Evolutionary conservation across 2,888 invertebrate species (phyloP), one percentile per base, ranked within the genome.

Genomic region (Mantis religiosa): DNA sequence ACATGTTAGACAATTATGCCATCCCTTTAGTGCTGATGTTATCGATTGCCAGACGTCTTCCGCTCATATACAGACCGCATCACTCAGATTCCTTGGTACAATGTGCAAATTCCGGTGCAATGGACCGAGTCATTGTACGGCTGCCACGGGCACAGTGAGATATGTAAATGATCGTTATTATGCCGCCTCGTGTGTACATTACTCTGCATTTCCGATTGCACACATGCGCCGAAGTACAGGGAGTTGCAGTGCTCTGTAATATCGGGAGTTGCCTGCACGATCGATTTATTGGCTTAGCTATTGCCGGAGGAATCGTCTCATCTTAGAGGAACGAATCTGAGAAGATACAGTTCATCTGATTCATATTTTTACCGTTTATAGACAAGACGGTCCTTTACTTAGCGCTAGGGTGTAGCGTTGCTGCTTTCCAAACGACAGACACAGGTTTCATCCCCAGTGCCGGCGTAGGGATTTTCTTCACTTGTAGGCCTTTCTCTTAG

Each of bases 141-240:
- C 12, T 28, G 86, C 28, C 54, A 28, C 28, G 81, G 81, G 54
- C 14, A 54, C 6, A 20, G 87, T 9, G 41, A 30, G 30, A 87
- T 87, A 87, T 87, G 87, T 87, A 87, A 87, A 87, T 87, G 87
- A 82, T 87, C 81, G 82, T 87, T 82, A 87, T 82, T 87, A 87
- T 71, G 54, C 54, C 54, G 54, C 54, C 54, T 6, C 54, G 54
- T 71, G 54, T 71, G 20, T 71, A 71, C 54, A 71, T 71, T 71
- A 71, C 54, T 8, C 54, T 25, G 54, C 54, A 25, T 71, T 71
- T 71, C 54, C 54, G 54, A 71, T 71, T 71, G 54, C 54, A 54
- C 54, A 54, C 54, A 54, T 54, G 20, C 54, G 54, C 54, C 54
- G 20, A 71, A 71, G 0, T 71, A 71, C 54, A 71, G 54, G 54